phyloP scores from a whole-genome alignment of 2,888 invertebrate genomes.

The Sylvicola cinctus region DNA sequence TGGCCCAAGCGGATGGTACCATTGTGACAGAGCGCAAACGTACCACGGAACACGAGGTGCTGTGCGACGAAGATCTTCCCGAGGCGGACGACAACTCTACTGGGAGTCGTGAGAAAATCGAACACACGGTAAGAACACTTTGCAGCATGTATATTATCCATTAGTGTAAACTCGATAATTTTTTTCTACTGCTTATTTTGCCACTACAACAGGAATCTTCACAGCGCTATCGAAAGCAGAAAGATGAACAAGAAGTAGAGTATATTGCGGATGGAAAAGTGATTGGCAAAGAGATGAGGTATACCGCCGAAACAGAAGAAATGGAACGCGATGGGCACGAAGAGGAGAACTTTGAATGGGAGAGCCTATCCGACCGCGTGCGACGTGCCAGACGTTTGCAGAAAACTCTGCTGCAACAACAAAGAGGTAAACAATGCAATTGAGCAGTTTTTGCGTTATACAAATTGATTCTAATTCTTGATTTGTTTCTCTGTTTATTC shows the following conservation, averaged over 20 bases:
- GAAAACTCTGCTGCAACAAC: conserved; percentile 26
- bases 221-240: conserved; percentile 45
- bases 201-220: conserved; percentile 27
- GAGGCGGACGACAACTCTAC: conserved; percentile 30
- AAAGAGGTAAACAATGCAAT: conserved; percentile 24
- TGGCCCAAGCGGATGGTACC: conserved; percentile 60
- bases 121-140: conserved; percentile 15
- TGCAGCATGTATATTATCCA: too few relatives aligned
- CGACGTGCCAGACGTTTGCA: conserved; percentile 37
- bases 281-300: conserved; percentile 60
- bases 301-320: conserved; percentile 63
- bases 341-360: conserved; percentile 51
- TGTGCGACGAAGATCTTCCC: conserved; percentile 58
- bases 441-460: conserved; percentile 2
- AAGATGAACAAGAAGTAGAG: conserved; percentile 67
- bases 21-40: conserved; percentile 69
- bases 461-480: conserved; percentile 5
- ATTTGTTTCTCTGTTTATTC: background rate
- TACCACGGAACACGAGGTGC: conserved; percentile 66
- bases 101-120: conserved; percentile 19
- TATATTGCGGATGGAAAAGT: conserved; percentile 64
- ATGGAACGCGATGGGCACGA: conserved; percentile 45
- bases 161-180: background rate
- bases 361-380: conserved; percentile 56
- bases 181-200: background rate